Evolutionary conservation across 2,888 invertebrate genomes (phyloP), one percentile per base, ranked within the genome.

Genomic region (Thymelicus lineola): DNA sequence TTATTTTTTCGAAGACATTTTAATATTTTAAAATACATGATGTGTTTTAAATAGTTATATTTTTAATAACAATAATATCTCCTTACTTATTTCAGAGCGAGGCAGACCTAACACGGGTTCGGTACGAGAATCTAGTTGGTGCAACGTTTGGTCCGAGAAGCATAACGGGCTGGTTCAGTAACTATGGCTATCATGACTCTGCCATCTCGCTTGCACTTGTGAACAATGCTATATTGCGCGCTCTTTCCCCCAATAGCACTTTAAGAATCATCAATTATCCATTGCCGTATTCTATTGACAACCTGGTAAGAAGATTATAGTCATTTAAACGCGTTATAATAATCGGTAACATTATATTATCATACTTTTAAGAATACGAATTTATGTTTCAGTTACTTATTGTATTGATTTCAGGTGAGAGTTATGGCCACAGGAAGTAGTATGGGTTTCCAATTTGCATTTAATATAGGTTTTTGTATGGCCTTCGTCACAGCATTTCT

Each of bases 401-500:
- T 20, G 6, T 55, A 71, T 76, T 74, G 71, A 70, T 87, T 85
- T 28, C 71, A 93, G 92, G 88, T 93, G 0, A 82, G 84, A 78
- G 89, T 93, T 0, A 91, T 93, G 91, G 91, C 93, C 7, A 81
- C 87, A 5, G 93, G 93, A 9, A 88, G 91, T 77, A 93, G 89
- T 75, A 91, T 93, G 90, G 93, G 93, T 73, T 93, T 95, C 80
- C 95, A 94, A 80, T 93, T 95, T 76, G 96, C 95, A 9, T 96
- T 97, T 79, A 97, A 97, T 79, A 94, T 97, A 60, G 96, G 96
- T 66, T 97, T 97, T 85, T 96, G 97, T 80, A 95, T 97, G 94
- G 95, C 97, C 0, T 96, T 98, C 81, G 96, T 96, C 0, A 94
- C 96, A 1, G 91, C 95, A 0, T 95, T 96, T 76, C 94, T 95